Evolutionary conservation across 64 coral and sea anemone species (phyloP), one percentile per base, ranked within the genome.

Genomic region (Montipora foliosa): DNA sequence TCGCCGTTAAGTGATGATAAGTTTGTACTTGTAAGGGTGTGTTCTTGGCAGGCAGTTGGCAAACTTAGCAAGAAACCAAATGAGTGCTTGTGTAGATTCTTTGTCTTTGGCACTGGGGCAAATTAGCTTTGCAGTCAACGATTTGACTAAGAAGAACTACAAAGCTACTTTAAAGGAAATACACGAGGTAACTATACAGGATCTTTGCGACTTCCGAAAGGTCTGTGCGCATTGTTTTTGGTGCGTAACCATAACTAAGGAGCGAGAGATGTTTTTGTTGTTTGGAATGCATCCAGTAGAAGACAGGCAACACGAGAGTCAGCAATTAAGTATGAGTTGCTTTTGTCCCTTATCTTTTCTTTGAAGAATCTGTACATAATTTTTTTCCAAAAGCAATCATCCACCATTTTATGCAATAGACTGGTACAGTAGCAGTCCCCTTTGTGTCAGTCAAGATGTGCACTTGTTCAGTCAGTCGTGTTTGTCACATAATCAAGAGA

Each of bases 81-180:
- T 95, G 94, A 92, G 89, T 82, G 67, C 90, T 14, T 76, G 87
- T 88, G 96, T 98, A 13, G 96, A 98, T 73, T 88, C 95, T 76
- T 92, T 96, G 89, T 99, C 92, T 50, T 57, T 99, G 13, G 94
- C 95, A n/a, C 91, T 99, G 44, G 92, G 89, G 70, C 98, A 99
- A 84, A 96, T 99, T 19, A 94, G 81, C 49, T 99, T 95, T 99
- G 95, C 95, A 44, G 87, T 99, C 59, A 96, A 68, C 50, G 95
- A 99, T 82, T 78, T 99, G 47, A 94, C 92, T n/a, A 99, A 99
- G 77, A 99, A 99, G 79, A 99, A 96, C 67, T 99, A 96, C 80
- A 99, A 99, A 62, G 60, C 92, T 67, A 95, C 95, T 47, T 47
- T 94, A 22, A 86, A 92, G 17, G 98, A 99, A 89, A 94, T 99